Evolutionary conservation across 1,140 invertebrate species (phyloP).

Genomic region (Belonocnema kinseyi): DNA sequence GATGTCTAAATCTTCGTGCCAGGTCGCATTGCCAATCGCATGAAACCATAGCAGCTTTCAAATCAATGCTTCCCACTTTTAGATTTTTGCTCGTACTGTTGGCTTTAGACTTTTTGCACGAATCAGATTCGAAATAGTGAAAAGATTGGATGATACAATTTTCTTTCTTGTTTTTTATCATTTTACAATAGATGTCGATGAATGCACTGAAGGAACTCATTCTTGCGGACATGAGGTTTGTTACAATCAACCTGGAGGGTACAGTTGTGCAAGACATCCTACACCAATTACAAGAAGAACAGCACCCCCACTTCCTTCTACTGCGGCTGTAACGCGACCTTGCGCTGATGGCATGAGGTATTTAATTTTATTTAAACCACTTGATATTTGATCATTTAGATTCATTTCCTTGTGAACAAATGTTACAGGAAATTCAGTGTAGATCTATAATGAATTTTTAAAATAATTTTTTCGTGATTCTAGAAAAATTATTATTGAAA

Average conservation of each 20-base stretch:
- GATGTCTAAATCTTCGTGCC: background rate
- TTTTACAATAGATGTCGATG: conserved; percentile 76
- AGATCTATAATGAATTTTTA: no score
- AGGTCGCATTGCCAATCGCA: conserved; percentile 10
- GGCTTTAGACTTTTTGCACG: background rate
- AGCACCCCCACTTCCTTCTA: conserved; percentile 39
- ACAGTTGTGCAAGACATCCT: conserved; percentile 74
- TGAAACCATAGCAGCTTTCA: background rate
- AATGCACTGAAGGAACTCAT: conserved; percentile 73
- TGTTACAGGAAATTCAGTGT: no score
- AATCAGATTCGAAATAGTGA: conserved; percentile 35
- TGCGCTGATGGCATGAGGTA: conserved; percentile 41
- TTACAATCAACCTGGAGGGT: conserved; percentile 78
- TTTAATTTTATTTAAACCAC: background rate
- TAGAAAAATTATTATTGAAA: no score
- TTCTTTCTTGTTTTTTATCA: background rate
- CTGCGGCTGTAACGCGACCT: conserved; percentile 36
- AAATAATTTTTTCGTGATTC: no score
- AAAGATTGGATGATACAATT: no score
- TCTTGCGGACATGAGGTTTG: conserved; percentile 72
- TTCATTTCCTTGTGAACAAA: no score
- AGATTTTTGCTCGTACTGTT: background rate
- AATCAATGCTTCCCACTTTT: background rate
- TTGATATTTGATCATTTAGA: no score
- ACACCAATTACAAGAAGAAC: conserved; percentile 59